Base-by-base conservation (phyloP, 2,113 vertebrate genomes). In the Ictalurus furcatus region DNA sequence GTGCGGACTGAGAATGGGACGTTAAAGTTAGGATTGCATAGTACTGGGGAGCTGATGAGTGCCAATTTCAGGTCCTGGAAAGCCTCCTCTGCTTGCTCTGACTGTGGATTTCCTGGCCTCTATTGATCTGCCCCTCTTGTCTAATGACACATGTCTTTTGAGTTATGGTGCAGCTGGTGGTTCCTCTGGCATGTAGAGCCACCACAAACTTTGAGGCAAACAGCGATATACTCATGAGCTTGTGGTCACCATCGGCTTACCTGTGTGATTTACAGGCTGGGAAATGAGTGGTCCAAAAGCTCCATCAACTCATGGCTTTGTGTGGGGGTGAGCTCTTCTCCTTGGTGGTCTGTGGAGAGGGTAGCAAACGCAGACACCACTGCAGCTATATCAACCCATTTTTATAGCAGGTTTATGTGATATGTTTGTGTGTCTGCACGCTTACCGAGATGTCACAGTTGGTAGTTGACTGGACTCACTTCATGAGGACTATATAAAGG, bases 151-250 rank as follows among this genome's bases (percentile, higher is more conserved):
- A 23, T 59, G 21, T 82, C 54, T 69, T 69, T 65, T 84, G 90
- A 90, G 89, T 89, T 92, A 91, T 44, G 67, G 40, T 54, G 52
- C 63, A 58, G 71, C 61, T 19, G 63, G 28, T 8, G 86, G 63
- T 87, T 84, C 69, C 63, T 90, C 82, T 74, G 76, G 59, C 78
- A 74, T 88, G 84, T 52, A 87, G 65, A 59, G 37, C 67, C 34
- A 82, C 88, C 25, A 9, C 52, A 69, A 73, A 76, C 83, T 86
- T 58, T 54, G 54, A 69, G 37, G 83, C 83, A 86, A 85, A 86
- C 86, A 83, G 65, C 76, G 82, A 90, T 91, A 91, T 91, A 90
- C 89, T 90, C 58, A 71, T 56, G 85, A 84, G 89, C 82, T 82
- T 65, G 74, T 37, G 59, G 82, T 37, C 12, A 79, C 85, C 69